A percentile compares a stretch with the other conserved stretches of the same genome.
These are phyloP conservation scores for Chitala chitala DNA, from an alignment of 2,113 vertebrate genomes.

Conservation along the genomic window DNA sequence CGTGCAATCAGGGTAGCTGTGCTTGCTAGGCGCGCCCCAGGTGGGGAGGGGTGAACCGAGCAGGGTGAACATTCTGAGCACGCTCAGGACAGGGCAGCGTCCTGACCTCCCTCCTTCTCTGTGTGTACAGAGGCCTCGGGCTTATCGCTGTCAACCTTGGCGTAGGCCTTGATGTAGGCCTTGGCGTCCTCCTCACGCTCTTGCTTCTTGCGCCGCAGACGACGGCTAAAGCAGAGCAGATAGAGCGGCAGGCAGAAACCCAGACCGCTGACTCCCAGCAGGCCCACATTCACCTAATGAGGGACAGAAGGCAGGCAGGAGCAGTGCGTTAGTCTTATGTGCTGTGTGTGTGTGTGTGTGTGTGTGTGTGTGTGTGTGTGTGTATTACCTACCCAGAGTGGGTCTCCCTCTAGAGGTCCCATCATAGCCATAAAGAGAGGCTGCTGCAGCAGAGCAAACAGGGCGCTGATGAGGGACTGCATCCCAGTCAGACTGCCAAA, in stretches of 20 bases:
- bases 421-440: conserved; percentile 94
- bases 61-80: too few relatives aligned
- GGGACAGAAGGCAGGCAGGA: neutral
- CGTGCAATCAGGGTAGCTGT: conserved; percentile 20
- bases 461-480: conserved; percentile 92
- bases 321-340: too few relatives aligned
- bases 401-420: conserved; percentile 84
- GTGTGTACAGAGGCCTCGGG: conserved; percentile 79
- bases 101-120: conserved; percentile 33
- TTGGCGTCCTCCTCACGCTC: conserved; percentile 79
- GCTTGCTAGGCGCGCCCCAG: too few relatives aligned
- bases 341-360: neutral
- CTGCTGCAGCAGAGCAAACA: conserved; percentile 94
- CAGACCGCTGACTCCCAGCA: conserved; percentile 78
- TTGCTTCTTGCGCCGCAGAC: conserved; percentile 68
- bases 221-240: conserved; percentile 78
- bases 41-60: too few relatives aligned
- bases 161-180: conserved; percentile 80
- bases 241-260: conserved; percentile 94
- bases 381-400: conserved; percentile 79
- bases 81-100: too few relatives aligned
- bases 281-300: conserved; percentile 83
- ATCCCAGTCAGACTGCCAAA: conserved; percentile 94
- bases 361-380: neutral
- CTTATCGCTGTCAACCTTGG: conserved; percentile 60